Evolutionary conservation across 2,888 invertebrate species (phyloP), one percentile per base, ranked within the genome.

Genomic region (Luperina testacea): DNA sequence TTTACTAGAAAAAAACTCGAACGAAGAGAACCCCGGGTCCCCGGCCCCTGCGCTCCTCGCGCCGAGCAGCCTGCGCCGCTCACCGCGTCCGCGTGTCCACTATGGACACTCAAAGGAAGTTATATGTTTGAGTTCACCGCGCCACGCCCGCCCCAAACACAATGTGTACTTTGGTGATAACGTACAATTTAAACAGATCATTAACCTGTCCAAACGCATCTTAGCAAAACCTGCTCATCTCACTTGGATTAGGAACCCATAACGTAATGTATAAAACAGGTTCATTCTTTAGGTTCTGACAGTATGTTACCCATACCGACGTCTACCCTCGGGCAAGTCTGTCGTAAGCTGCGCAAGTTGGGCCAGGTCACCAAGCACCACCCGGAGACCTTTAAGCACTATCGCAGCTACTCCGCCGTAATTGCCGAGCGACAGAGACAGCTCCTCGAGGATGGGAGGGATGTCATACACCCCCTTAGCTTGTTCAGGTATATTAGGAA

Each of bases 391-490:
- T 91, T 86, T 79, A 81, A 87, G 0, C 82, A 91, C 77, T 92
- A 93, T 84, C 89, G 91, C 72, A 95, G 95, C 87, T 92, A 93
- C 87, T 91, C 94, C 0, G 91, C 92, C 0, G 88, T 95, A 51
- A 86, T 94, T 57, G 93, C 92, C 2, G 94, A 95, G 81, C 83
- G 93, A 38, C 93, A 93, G 70, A 84, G 92, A 27, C 93, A 93
- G 48, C 63, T 92, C 24, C 82, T 90, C 15, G 93, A 92, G 53
- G 88, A 90, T 2, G 90, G 88, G 11, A 84, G 75, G 27, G 88
- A 78, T 57, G 72, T 93, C 20, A 92, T 95, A 9, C 95, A 95
- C 77, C 95, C 95, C 0, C 91, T 92, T 13, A 95, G 95, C 79
- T 75, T 90, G 45, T 90, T 93, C 83, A 93, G 93, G 95, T 45